phyloP scores from a whole-genome alignment of 2,888 invertebrate genomes.

The Stenurella melanura region DNA sequence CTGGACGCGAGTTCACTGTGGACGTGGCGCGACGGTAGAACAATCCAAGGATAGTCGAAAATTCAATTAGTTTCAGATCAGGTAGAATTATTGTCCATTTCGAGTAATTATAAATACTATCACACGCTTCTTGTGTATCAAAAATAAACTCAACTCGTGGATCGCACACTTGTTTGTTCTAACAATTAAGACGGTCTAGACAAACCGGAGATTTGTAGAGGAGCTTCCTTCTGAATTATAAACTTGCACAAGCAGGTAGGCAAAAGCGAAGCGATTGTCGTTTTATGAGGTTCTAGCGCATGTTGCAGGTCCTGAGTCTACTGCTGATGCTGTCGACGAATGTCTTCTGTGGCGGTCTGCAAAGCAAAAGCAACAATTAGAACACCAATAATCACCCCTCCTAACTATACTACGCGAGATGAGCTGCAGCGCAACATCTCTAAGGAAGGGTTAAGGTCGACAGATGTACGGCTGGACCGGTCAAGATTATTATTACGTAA shows the following conservation, averaged over 20 bases:
- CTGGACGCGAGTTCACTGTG: conserved; percentile 63
- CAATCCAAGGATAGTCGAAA: conserved; percentile 49
- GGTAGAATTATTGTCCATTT: conserved; percentile 71
- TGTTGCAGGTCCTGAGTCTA: conserved; percentile 70
- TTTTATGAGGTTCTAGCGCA: conserved; percentile 69
- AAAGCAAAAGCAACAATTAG: conserved; percentile 65
- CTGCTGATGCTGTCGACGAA: conserved; percentile 64
- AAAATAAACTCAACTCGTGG: conserved; percentile 63
- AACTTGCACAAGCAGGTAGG: conserved; percentile 71
- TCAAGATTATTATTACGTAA: conserved; percentile 49
- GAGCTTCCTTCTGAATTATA: conserved; percentile 48
- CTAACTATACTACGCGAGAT: conserved; percentile 10
- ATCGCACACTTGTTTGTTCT: conserved; percentile 48
- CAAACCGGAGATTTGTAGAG: conserved; percentile 48
- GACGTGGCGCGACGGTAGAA: conserved; percentile 57
- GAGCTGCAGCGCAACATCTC: conserved; percentile 35
- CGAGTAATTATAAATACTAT: conserved; percentile 57
- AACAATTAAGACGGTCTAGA: conserved; percentile 51
- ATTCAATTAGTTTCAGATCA: conserved; percentile 61
- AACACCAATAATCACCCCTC: conserved; percentile 45
- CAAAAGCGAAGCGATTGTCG: conserved; percentile 73
- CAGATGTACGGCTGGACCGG: conserved; percentile 56
- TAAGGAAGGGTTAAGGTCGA: conserved; percentile 53
- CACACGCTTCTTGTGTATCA: conserved; percentile 57
- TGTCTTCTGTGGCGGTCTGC: conserved; percentile 65